Conservation (phyloP, 1,140 invertebrate species). For the Tetragnatha versicolor region DNA sequence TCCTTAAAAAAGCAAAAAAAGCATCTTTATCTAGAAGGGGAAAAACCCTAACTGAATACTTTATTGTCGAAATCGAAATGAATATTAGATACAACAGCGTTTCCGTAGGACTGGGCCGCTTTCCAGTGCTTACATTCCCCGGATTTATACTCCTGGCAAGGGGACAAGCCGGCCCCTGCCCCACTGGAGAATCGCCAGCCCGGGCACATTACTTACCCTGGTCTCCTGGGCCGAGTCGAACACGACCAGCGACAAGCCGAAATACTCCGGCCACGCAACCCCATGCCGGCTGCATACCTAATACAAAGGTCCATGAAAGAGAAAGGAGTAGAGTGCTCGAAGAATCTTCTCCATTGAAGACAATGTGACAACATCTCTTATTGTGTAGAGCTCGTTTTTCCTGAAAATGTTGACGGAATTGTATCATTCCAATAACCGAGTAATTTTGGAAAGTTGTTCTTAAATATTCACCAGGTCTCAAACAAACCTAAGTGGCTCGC, state of each 20-base stretch:
- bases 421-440: too few species aligned
- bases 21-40: background rate
- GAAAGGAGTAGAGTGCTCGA: too few species aligned
- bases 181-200: slow-evolving; percentile 28
- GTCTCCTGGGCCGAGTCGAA: slow-evolving; percentile 35
- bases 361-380: too few species aligned
- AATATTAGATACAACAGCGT: background rate
- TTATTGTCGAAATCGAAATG: background rate
- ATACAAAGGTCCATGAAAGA: slow-evolving; percentile 16
- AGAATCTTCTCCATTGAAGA: too few species aligned
- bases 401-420: too few species aligned
- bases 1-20: background rate
- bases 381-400: too few species aligned
- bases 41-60: slow-evolving; percentile 18
- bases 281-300: slow-evolving; percentile 41
- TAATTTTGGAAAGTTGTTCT: too few species aligned
- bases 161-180: background rate
- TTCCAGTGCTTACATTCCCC: slow-evolving; percentile 32
- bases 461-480: too few species aligned
- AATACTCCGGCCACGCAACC: slow-evolving; percentile 41
- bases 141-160: slow-evolving; percentile 34
- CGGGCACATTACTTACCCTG: slow-evolving; percentile 49
- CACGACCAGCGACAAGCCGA: slow-evolving; percentile 35
- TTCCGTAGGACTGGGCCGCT: background rate
- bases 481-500: too few species aligned